Evolutionary conservation across 2,797 vertebrate species (phyloP).

Genomic region (Takifugu rubripes): DNA sequence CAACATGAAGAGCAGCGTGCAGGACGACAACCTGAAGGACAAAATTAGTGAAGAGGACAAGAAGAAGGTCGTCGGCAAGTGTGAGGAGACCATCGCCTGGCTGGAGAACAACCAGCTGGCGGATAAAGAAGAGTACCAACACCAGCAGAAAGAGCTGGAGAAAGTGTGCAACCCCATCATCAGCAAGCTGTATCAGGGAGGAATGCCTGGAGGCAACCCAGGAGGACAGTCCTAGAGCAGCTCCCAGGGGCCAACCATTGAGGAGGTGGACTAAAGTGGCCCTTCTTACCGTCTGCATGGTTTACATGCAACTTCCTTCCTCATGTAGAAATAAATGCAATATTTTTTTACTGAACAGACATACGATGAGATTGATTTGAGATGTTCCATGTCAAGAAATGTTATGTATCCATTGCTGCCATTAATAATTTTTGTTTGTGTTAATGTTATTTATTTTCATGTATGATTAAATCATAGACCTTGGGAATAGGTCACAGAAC

Average conservation of each 20-base stretch:
- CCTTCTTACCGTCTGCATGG: too few species aligned
- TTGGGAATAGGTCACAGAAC: too few species aligned
- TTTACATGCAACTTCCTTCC: too few species aligned
- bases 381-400: too few species aligned
- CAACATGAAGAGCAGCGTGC: constrained; percentile 15
- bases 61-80: constrained; percentile 42
- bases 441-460: too few species aligned
- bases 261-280: too few species aligned
- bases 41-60: constrained; percentile 39
- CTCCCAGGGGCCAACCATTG: constrained; percentile 34
- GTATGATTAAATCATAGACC: too few species aligned
- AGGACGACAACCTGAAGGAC: constrained; percentile 40
- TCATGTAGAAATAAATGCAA: too few species aligned
- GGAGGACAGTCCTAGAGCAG: constrained; percentile 25
- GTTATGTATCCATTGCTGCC: too few species aligned
- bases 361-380: too few species aligned
- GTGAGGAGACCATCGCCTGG: constrained; percentile 44
- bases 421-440: too few species aligned
- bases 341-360: too few species aligned
- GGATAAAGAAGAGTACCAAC: constrained; percentile 46
- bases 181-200: constrained; percentile 53
- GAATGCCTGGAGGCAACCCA: constrained; percentile 17
- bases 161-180: constrained; percentile 48
- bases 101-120: constrained; percentile 58
- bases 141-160: constrained; percentile 48